Evolutionary conservation across 2,113 vertebrate species (phyloP).

Genomic region (Asarcornis scutulata): DNA sequence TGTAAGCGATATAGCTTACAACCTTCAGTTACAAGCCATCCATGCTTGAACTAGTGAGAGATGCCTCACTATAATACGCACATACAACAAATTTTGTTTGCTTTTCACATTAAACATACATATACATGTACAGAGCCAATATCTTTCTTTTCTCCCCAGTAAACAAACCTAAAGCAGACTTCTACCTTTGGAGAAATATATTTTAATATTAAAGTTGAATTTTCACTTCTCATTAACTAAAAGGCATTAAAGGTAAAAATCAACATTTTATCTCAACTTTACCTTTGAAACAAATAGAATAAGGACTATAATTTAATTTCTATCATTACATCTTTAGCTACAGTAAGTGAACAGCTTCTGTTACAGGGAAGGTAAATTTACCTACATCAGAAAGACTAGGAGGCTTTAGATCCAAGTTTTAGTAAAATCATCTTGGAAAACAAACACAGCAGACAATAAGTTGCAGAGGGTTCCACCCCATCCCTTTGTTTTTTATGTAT

Average conservation of each 20-base stretch:
- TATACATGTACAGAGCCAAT: not conserved
- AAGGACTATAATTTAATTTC: not conserved
- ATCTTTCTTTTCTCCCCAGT: not conserved
- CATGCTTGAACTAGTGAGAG: not conserved
- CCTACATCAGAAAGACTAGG: not conserved
- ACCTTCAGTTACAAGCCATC: not conserved
- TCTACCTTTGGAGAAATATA: too few relatives aligned
- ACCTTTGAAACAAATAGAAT: not conserved
- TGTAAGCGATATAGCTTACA: not conserved
- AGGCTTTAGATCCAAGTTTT: not conserved
- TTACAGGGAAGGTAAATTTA: not conserved
- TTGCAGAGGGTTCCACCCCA: not conserved
- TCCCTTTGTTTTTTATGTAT: not conserved
- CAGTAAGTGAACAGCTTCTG: not conserved
- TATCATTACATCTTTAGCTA: not conserved
- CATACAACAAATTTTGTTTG: not conserved
- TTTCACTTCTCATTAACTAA: not conserved
- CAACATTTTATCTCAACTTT: not conserved
- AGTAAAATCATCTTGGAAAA: not conserved
- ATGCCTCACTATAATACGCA: not conserved
- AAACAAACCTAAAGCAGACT: not conserved
- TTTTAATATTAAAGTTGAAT: not conserved
- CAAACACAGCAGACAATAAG: not conserved
- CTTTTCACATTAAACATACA: not conserved
- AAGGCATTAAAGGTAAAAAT: not conserved